Evolutionary conservation across 2,113 vertebrate species (phyloP).

Genomic region (Zapornia atra): DNA sequence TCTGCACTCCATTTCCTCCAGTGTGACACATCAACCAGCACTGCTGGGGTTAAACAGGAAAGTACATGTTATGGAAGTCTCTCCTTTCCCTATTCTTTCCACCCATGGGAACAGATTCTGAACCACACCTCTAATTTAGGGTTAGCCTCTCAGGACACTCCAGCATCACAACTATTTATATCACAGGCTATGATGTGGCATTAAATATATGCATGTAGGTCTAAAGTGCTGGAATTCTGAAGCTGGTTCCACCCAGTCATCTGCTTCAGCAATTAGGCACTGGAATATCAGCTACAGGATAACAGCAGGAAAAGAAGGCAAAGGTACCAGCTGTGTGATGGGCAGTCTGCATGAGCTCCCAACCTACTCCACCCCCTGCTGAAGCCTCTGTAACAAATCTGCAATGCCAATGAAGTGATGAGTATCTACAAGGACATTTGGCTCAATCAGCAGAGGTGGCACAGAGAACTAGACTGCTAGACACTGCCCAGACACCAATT

Average conservation of each 20-base stretch:
- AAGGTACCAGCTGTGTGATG: not conserved
- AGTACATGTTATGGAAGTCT: not conserved
- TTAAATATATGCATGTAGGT: not conserved
- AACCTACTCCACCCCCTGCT: not conserved
- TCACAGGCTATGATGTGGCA: not conserved
- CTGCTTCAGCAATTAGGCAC: not conserved
- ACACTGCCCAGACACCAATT: not conserved
- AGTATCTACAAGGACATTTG: not conserved
- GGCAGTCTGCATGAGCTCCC: not conserved
- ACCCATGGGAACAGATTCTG: not conserved
- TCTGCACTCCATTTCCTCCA: not conserved
- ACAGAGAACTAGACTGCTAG: not conserved
- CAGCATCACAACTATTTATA: not conserved
- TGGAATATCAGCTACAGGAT: not conserved
- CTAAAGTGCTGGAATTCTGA: not conserved
- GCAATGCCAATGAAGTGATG: not conserved
- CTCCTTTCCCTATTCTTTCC: not conserved
- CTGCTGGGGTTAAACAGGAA: not conserved
- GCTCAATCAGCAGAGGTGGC: not conserved
- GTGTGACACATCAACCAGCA: not conserved
- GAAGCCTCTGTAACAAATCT: not conserved
- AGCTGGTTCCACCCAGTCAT: not conserved
- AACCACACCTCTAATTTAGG: slow-evolving; percentile 13
- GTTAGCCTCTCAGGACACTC: not conserved
- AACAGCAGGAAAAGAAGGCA: not conserved